Evolutionary conservation across 2,888 invertebrate genomes (phyloP).

Genomic region (Tricholauxania praeusta): DNA sequence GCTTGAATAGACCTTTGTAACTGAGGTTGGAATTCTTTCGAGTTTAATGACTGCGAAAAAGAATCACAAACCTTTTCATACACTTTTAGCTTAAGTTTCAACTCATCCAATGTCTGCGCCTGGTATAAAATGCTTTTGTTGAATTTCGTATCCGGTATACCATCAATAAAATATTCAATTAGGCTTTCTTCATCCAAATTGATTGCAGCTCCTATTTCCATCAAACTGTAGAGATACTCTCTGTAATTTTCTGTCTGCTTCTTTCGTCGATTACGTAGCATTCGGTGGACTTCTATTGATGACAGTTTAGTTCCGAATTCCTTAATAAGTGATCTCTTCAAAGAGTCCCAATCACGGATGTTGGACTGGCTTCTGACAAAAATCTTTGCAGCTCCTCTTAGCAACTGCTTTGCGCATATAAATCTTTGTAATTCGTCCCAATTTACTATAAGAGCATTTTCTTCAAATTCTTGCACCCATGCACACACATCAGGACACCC

Average conservation of each 20-base stretch:
- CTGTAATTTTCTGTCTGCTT: background rate
- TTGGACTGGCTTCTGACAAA: slow-evolving; percentile 24
- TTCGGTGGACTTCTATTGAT: slow-evolving; percentile 28
- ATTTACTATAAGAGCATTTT: slow-evolving; percentile 12
- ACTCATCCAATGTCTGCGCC: background rate
- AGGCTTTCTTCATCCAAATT: slow-evolving; percentile 23
- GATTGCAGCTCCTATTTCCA: slow-evolving; percentile 10
- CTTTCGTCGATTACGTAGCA: slow-evolving; percentile 20
- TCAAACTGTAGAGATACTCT: slow-evolving; percentile 11
- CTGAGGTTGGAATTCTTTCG: background rate
- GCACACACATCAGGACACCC: slow-evolving; percentile 16
- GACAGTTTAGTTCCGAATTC: slow-evolving; percentile 30
- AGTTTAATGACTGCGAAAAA: background rate
- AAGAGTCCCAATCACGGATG: slow-evolving; percentile 19
- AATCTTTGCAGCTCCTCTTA: slow-evolving; percentile 27
- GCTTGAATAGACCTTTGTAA: too few species aligned
- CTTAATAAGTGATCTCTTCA: slow-evolving; percentile 23
- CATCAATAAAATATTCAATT: slow-evolving; percentile 29
- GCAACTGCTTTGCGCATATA: slow-evolving; percentile 23
- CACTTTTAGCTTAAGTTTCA: slow-evolving; percentile 8
- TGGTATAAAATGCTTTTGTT: slow-evolving; percentile 24
- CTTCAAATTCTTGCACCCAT: slow-evolving; percentile 32
- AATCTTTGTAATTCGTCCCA: slow-evolving; percentile 29
- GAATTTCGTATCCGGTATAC: slow-evolving; percentile 18
- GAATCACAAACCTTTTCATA: slow-evolving; percentile 6